Percentiles rank a stretch among this genome's conserved stretches.
Evolutionary conservation across 2,113 vertebrate species (phyloP).

Genomic region (Lophotis ruficrista): DNA sequence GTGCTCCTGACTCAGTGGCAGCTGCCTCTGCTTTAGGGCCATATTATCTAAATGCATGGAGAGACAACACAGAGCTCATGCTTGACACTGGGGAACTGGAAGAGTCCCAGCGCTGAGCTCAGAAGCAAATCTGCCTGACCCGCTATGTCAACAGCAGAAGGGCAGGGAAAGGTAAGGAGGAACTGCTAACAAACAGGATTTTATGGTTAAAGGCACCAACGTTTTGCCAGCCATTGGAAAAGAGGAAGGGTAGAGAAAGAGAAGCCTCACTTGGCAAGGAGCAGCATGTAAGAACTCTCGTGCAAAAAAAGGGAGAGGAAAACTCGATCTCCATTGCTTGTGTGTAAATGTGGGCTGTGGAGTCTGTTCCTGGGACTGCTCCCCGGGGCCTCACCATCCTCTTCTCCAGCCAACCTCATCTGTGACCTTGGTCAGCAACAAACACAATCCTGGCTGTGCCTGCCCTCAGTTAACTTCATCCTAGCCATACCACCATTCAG

Average conservation of each 20-base stretch:
- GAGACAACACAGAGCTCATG: too few relatives aligned
- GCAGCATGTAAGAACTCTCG: background rate
- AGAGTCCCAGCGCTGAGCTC: background rate
- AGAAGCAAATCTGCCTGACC: background rate
- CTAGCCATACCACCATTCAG: background rate
- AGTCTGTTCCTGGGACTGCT: background rate
- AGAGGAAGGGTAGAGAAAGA: background rate
- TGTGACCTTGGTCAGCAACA: background rate
- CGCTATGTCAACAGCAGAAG: accelerated
- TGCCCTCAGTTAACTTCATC: conserved; percentile 32
- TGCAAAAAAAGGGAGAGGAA: background rate
- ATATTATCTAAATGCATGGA: too few relatives aligned
- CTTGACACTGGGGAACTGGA: background rate
- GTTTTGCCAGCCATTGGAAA: background rate
- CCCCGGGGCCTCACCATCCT: background rate
- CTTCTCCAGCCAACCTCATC: background rate
- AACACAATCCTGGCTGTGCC: background rate
- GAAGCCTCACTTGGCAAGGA: background rate
- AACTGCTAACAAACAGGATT: background rate
- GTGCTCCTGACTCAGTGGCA: background rate
- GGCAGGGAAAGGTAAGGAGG: background rate
- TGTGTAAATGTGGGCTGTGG: background rate
- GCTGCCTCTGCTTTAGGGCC: background rate
- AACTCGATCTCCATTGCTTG: background rate
- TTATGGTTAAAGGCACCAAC: background rate